Evolutionary conservation across 2,888 invertebrate genomes (phyloP), one percentile per base, ranked within the genome.

Genomic region (Cacoxenus indagator): DNA sequence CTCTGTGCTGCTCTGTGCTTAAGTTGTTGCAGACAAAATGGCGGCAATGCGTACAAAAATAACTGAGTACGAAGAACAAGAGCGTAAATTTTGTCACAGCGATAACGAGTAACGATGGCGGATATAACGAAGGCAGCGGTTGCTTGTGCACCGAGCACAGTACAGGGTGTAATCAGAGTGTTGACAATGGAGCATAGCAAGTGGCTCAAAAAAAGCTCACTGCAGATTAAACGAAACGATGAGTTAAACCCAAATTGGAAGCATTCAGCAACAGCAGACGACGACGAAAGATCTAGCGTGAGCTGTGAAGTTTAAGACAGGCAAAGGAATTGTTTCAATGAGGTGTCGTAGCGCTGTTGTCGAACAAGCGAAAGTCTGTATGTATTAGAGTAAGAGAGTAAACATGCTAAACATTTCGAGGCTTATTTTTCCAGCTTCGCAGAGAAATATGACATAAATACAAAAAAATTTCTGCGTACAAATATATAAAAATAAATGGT

Each of bases 191-290:
- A 45, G 31, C 14, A 45, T 43, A 14, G 77, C 82, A 82, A 82
- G 82, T 82, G 81, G 81, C 79, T 81, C 81, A 81, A 82, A 81
- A 81, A 68, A 57, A 48, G 48, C 17, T n/a, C 48, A 24, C 81
- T 78, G 57, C 71, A 81, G 81, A 82, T 81, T 82, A 81, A 81
- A 78, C 81, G 77, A 26, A 27, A 55, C 14, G 55, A 4, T 55
- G 55, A 27, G 55, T 19, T 51, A 51, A 51, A 51, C 8, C 51
- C 8, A 37, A 37, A n/a, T n/a, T 37, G 8, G 1, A 1, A 37
- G 37, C 37, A 37, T 2, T 22, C 48, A 51, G 48, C 19, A 19
- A 19, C 17, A 48, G 48, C 22, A 22, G 51, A 3, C 1, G 8
- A 6, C 51, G 9, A 51, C 8, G 51, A 17, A 9, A n/a, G n/a